Base-by-base conservation (phyloP, 1,140 invertebrate species). In the Cotesia glomerata region DNA sequence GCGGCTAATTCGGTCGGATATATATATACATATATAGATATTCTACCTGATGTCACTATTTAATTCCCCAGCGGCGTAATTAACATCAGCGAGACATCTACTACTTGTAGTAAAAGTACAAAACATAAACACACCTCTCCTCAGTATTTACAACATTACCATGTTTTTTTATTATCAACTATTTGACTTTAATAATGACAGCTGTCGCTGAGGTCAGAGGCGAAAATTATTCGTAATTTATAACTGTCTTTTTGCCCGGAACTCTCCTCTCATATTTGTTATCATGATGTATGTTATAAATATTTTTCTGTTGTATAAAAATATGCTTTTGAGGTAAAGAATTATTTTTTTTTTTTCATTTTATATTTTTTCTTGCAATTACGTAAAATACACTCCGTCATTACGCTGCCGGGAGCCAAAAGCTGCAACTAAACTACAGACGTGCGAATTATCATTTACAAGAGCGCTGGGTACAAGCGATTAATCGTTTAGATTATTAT, bases 401-500 rank as follows among this genome's bases (percentile, higher is more conserved):
- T 71, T 71, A 58, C 67, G 35, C 51, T 34, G 56, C 16, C 51
- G 58, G 59, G 32, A 49, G 14, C 39, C 36, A 56, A 58, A 52
- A 59, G 49, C 52, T 69, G 74, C 67, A 75, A 62, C 51, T 70
- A 54, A 63, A 26, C 56, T 49, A 18, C 52, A 64, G 65, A 56
- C 70, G 69, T 54, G 52, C 71, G 69, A 76, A 76, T 76, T 73
- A 76, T 76, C 75, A 72, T 76, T 76, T 76, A 72, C 72, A 65
- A 70, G 5, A 16, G 61, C 66, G 67, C 56, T 58, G 64, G 11
- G 39, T 68, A 74, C 69, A 67, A 70, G 75, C 64, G 75, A 76
- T 73, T 76, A 76, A 76, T 74, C 73, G 72, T 62, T 49, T 62
- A 74, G 73, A 76, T 76, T 74, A 74, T 74, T 74, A 76, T 76